A percentile compares a stretch with the other conserved stretches of the same genome.
Conservation (phyloP, 2,797 vertebrate species). For the Pantherophis vulpinus region DNA sequence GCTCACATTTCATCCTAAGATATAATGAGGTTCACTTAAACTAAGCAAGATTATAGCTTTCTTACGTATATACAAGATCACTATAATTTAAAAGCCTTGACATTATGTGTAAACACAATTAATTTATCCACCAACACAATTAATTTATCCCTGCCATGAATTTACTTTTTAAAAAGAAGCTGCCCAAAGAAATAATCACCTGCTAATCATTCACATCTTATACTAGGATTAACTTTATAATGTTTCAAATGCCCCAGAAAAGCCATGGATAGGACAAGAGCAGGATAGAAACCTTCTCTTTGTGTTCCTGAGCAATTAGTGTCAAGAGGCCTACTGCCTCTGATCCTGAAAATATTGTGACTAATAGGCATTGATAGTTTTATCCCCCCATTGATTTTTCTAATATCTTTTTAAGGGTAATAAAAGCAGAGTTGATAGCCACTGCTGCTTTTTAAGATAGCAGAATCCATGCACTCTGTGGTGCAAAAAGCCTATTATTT, state of each 20-base stretch:
- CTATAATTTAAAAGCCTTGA: neutral
- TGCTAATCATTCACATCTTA: neutral
- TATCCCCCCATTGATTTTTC: neutral
- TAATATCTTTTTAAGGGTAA: neutral
- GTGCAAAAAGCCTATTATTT: neutral
- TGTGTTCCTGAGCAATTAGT: neutral
- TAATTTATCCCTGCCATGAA: neutral
- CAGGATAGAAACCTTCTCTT: neutral
- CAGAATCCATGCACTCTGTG: neutral
- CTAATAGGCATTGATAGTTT: neutral
- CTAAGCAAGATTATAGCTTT: neutral
- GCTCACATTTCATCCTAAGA: neutral
- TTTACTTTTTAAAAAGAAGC: neutral
- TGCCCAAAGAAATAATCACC: neutral
- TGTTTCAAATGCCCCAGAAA: neutral
- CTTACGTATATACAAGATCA: neutral
- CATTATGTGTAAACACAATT: neutral
- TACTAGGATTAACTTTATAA: neutral
- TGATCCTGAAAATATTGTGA: neutral
- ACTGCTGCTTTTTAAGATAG: neutral
- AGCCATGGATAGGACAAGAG: neutral
- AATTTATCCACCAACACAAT: neutral
- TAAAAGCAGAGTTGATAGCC: neutral
- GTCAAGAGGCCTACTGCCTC: neutral
- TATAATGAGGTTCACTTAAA: neutral